Percentiles rank a stretch among this genome's conserved stretches.
These are phyloP conservation scores for Venustoraphidia nigricollis DNA, from an alignment of 2,888 invertebrate species.

Conservation along the genomic window DNA sequence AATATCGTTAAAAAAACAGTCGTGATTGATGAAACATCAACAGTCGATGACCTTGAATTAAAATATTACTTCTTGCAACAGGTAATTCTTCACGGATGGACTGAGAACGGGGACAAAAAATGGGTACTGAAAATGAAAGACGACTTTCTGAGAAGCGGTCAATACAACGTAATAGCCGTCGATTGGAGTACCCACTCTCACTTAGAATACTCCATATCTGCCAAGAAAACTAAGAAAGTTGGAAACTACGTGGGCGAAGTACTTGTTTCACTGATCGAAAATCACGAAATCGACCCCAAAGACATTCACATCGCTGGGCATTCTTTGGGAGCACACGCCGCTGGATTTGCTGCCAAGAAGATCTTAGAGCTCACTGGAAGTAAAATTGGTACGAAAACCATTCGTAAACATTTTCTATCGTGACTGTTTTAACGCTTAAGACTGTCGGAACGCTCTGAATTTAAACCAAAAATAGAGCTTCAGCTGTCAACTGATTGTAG, in stretches of 20 bases:
- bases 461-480: no score
- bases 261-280: slow-evolving; percentile 24
- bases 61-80: no score
- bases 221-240: slow-evolving; percentile 27
- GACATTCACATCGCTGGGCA: slow-evolving; percentile 30
- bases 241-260: slow-evolving; percentile 23
- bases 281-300: slow-evolving; percentile 19
- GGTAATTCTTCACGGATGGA: slow-evolving; percentile 33
- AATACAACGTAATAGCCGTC: slow-evolving; percentile 29
- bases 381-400: slow-evolving; percentile 16
- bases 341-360: slow-evolving; percentile 21
- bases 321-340: slow-evolving; percentile 26
- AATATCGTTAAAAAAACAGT: no score
- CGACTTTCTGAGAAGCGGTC: slow-evolving; percentile 23
- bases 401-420: no score
- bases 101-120: slow-evolving; percentile 25
- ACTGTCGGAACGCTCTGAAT: no score
- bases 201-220: slow-evolving; percentile 21
- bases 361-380: slow-evolving; percentile 14
- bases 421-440: no score
- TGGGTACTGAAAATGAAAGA: slow-evolving; percentile 25
- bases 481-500: no score
- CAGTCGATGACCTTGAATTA: no score
- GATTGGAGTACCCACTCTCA: slow-evolving; percentile 25
- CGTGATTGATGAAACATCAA: no score